Evolutionary conservation across 2,888 invertebrate species (phyloP).

Genomic region (Rhorus exstirpatorius): DNA sequence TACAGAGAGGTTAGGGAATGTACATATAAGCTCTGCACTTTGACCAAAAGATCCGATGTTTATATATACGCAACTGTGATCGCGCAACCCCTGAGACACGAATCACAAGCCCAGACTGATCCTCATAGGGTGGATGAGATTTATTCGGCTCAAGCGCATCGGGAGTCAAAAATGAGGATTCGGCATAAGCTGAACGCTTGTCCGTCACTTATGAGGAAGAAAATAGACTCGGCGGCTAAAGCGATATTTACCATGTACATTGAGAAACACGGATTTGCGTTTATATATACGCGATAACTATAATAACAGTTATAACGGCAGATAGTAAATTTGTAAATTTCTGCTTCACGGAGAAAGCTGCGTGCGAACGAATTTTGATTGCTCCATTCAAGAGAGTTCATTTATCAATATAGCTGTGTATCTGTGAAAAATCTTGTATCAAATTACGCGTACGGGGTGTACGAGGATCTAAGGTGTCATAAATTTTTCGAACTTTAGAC

Average conservation of each 20-base stretch:
- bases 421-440: no score
- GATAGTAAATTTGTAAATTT: no score
- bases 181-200: background rate
- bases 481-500: no score
- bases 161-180: slow-evolving; percentile 7
- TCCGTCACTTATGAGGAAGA: background rate
- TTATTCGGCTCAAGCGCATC: slow-evolving; percentile 4
- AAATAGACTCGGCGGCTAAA: background rate
- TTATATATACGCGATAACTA: no score
- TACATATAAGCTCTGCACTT: slow-evolving; percentile 33
- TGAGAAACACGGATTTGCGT: slow-evolving; percentile 1
- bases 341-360: no score
- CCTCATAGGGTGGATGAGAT: slow-evolving; percentile 1
- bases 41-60: slow-evolving; percentile 47
- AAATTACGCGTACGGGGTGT: no score
- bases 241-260: background rate
- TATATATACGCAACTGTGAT: slow-evolving; percentile 37
- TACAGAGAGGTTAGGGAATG: no score
- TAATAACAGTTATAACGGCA: no score
- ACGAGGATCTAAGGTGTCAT: no score
- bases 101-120: slow-evolving; percentile 6
- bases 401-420: no score
- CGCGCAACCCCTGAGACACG: slow-evolving; percentile 31
- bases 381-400: no score
- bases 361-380: no score